Base-by-base conservation (phyloP, 2,113 vertebrate species). In the Chaenocephalus aceratus region DNA sequence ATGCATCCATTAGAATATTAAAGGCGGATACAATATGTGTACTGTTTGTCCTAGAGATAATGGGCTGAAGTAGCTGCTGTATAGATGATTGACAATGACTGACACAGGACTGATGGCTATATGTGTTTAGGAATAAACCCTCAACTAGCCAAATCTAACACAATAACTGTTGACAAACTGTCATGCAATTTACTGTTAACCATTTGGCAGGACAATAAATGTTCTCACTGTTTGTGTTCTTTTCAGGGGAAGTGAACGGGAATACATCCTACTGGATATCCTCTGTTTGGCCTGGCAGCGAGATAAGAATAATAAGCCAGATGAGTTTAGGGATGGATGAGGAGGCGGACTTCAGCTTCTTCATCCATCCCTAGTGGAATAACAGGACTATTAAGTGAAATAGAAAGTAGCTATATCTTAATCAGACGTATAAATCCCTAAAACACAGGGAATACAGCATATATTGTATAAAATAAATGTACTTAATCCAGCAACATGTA, bases 231-330 rank as follows among this genome's bases (percentile, higher is more conserved):
- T 86, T 85, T 90, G 79, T 91, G 67, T 84, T 80, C 80, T 64
- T 78, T 67, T 72, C 44, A 74, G 66, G 36, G 85, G 87, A 89
- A 82, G 79, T 77, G 83, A 76, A 88, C 73, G 84, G 75, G 70
- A 83, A 91, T 73, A 87, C 88, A 90, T 92, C 89, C 88, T 75
- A 69, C 67, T 90, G 92, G 94, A 94, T 92, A 90, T 95, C 88
- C 92, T 88, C 78, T 88, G 86, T 92, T 92, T 84, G 66, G 84
- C 64, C 57, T 56, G 65, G 60, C 9, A 9, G 87, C 54, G 64
- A 79, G 46, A 89, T 45, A 54, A 75, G 72, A 91, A 93, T 86
- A 91, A 89, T 85, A 58, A 80, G n/a, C 46, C 16, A 36, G 41
- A 80, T 67, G 72, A 81, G 69, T 74, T 80, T 44, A 53, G 59